Evolutionary conservation across 2,888 invertebrate genomes (phyloP).

Genomic region (Frankliniella intonsa): DNA sequence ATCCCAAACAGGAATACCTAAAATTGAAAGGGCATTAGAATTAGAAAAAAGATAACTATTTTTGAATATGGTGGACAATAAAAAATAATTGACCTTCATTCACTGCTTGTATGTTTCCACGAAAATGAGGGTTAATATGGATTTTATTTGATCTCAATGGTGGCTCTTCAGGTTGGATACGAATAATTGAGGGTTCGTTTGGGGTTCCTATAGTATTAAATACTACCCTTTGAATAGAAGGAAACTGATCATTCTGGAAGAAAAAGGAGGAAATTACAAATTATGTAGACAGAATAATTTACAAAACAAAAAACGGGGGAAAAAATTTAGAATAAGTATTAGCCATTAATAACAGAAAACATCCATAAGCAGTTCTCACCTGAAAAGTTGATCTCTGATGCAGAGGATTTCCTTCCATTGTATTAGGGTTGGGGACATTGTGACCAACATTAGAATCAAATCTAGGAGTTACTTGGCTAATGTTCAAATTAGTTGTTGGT

Average conservation of each 20-base stretch:
- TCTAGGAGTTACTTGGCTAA: background rate
- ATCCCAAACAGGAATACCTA: too few relatives aligned
- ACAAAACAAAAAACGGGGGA: background rate
- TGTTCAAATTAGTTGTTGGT: background rate
- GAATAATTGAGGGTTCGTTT: background rate
- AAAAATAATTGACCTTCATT: background rate
- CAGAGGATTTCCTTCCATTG: background rate
- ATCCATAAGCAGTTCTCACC: background rate
- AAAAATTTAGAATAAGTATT: background rate
- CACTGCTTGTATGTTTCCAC: background rate
- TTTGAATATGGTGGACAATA: too few relatives aligned
- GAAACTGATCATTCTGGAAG: background rate
- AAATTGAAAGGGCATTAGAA: too few relatives aligned
- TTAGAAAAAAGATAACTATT: too few relatives aligned
- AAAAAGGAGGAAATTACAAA: background rate
- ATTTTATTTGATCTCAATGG: background rate
- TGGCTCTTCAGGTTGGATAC: background rate
- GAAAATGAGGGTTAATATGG: slow-evolving; percentile 7
- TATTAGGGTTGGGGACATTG: background rate
- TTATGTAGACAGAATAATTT: background rate
- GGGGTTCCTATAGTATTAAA: background rate
- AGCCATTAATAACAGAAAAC: background rate
- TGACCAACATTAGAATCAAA: background rate
- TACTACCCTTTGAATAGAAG: background rate
- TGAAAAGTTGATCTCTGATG: background rate